phyloP scores from a whole-genome alignment of 2,113 vertebrate genomes.

The Micronycteris hirsuta region DNA sequence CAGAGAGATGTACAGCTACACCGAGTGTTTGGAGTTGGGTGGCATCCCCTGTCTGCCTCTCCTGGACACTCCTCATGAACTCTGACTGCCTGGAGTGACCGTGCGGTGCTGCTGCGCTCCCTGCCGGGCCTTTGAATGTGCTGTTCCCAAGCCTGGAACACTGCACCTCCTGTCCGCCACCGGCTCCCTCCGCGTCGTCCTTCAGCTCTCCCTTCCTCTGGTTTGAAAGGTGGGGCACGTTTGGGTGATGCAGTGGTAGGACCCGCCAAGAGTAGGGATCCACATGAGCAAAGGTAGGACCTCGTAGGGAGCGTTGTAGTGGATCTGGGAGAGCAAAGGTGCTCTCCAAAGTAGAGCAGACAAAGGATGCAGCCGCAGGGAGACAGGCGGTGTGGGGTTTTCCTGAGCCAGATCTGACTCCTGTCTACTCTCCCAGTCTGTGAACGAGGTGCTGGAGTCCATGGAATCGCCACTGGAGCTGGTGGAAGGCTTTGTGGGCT shows the following conservation, averaged over 20 bases:
- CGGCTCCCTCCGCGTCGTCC: background rate
- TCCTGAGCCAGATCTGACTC: background rate
- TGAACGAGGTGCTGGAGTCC: conserved; percentile 91
- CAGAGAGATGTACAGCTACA: background rate
- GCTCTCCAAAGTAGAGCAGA: background rate
- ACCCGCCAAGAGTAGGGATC: background rate
- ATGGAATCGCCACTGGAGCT: conserved; percentile 90
- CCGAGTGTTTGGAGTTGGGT: background rate
- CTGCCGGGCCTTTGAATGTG: background rate
- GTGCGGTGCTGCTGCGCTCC: background rate
- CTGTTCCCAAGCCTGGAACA: background rate
- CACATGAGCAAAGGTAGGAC: background rate
- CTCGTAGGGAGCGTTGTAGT: accelerated
- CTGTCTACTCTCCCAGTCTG: conserved; percentile 79
- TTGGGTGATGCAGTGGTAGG: background rate
- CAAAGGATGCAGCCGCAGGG: background rate
- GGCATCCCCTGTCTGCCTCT: background rate
- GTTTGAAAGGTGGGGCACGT: background rate
- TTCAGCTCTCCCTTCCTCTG: background rate
- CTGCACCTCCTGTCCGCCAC: background rate
- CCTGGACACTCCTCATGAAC: background rate
- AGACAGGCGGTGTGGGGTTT: background rate
- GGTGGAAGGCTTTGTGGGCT: conserved; percentile 90
- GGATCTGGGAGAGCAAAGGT: accelerated
- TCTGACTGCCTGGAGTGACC: background rate